phyloP scores from a whole-genome alignment of 2,113 vertebrate species.

The Prunella himalayana region DNA sequence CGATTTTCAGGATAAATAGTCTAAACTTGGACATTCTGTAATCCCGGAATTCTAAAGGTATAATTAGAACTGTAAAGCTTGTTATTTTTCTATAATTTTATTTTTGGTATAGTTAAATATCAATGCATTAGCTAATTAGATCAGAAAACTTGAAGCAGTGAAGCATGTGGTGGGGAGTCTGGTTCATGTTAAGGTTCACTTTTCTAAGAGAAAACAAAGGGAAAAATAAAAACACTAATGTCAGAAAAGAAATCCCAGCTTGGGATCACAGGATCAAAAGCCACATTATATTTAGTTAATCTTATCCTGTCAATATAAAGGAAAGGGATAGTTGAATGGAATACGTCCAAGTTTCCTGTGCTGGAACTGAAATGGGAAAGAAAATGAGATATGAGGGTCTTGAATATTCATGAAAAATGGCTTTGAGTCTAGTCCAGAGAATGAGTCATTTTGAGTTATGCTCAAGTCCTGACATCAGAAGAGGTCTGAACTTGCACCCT shows the following conservation, averaged over 20 bases:
- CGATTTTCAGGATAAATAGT: not conserved
- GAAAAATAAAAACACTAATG: not conserved
- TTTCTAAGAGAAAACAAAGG: not conserved
- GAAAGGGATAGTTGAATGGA: not conserved
- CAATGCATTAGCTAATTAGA: not conserved
- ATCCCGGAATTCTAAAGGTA: not conserved
- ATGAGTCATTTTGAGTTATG: not conserved
- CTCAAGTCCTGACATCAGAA: not conserved
- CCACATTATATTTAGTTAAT: not conserved
- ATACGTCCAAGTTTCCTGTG: not conserved
- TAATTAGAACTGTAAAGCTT: not conserved
- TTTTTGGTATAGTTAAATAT: not conserved
- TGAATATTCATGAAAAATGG: constrained; percentile 18
- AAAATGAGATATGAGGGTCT: not conserved
- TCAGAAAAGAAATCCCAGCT: not conserved
- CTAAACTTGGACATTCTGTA: not conserved
- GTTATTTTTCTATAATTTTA: not conserved
- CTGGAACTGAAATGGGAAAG: not conserved
- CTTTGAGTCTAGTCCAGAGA: constrained; percentile 2
- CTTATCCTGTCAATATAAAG: not conserved
- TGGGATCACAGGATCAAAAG: not conserved
- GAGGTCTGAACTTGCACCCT: not conserved
- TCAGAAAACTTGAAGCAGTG: not conserved
- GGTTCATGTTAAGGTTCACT: not conserved
- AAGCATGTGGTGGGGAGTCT: not conserved